Base-by-base conservation (phyloP, 2,113 vertebrate species). In the Rhombomys opimus region DNA sequence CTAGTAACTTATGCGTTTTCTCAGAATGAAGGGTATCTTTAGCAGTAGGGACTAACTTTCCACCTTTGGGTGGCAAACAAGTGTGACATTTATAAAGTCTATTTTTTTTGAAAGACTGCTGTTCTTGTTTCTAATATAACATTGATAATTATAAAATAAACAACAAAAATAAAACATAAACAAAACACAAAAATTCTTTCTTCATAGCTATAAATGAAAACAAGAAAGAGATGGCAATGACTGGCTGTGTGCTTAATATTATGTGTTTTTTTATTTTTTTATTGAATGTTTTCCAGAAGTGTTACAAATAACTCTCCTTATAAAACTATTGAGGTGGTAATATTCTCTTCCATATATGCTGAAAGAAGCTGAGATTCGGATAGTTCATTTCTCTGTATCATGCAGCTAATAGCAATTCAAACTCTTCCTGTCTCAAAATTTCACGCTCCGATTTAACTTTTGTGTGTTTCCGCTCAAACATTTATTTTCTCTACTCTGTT, bases 391-490 rank as follows among this genome's bases (percentile, higher is more conserved):
- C 25, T 81, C 32, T 54, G 23, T 59, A 2, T 76, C 50, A 77
- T 23, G 54, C 10, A 32, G 4, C 76, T 80, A 84, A 35, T 4
- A 63, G 3, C 32, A 73, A 54, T 7, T 30, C 2, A 50, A 63
- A 50, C 13, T 72, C 32, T 89, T 92, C 23, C 72, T 68, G 4
- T 67, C 54, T 52, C 12, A 54, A 72, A 85, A 77, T 91, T 93
- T 88, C 59, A 80, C 76, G 73, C 63, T 89, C 11, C 2, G 22
- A 90, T 92, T 94, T 86, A 93, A 87, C 63, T 61, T 82, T 76
- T 52, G 18, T n/a, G 52, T 93, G 15, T 30, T 92, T 94, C 75
- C 72, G 35, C 63, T 94, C 27, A 78, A 91, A 35, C 3, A 52
- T 89, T 23, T 52, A 41, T 89, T 93, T 84, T 93, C 78, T 87